Conservation (phyloP, 1,140 invertebrate species). For the Drosophila orosa region DNA sequence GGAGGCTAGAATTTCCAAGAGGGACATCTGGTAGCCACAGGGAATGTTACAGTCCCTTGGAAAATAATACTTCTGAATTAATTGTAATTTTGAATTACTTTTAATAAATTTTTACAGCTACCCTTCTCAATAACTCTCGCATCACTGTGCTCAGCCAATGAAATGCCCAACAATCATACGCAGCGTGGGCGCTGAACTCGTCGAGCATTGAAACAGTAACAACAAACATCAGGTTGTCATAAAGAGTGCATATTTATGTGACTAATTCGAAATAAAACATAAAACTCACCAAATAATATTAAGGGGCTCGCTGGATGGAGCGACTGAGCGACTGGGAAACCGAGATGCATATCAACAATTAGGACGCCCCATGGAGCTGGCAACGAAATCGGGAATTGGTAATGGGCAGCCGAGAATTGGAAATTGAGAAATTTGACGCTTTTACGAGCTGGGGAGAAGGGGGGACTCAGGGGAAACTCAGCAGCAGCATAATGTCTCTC, state of each 20-base stretch:
- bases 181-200: conserved; percentile 62
- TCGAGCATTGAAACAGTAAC: conserved; percentile 46
- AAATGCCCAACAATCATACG: conserved; percentile 57
- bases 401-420: conserved; percentile 42
- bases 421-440: conserved; percentile 80
- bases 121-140: neutral
- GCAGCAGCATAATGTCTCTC: conserved; percentile 78
- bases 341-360: conserved; percentile 79
- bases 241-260: conserved; percentile 79
- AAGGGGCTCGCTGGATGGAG: conserved; percentile 47
- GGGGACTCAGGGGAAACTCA: neutral
- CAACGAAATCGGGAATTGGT: conserved; percentile 50
- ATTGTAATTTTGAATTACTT: neutral
- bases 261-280: conserved; percentile 80
- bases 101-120: too few species aligned
- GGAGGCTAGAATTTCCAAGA: neutral
- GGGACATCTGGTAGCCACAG: neutral
- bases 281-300: conserved; percentile 83
- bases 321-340: conserved; percentile 14
- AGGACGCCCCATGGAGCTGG: conserved; percentile 68
- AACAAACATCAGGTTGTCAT: conserved; percentile 57
- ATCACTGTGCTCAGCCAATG: conserved; percentile 18
- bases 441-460: conserved; percentile 57
- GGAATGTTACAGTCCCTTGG: neutral
- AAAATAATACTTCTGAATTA: neutral